Percentiles rank a stretch among this genome's conserved stretches.
These are phyloP conservation scores for Sebastolobus alascanus DNA, from an alignment of 2,797 vertebrate genomes.

Conservation along the genomic window DNA sequence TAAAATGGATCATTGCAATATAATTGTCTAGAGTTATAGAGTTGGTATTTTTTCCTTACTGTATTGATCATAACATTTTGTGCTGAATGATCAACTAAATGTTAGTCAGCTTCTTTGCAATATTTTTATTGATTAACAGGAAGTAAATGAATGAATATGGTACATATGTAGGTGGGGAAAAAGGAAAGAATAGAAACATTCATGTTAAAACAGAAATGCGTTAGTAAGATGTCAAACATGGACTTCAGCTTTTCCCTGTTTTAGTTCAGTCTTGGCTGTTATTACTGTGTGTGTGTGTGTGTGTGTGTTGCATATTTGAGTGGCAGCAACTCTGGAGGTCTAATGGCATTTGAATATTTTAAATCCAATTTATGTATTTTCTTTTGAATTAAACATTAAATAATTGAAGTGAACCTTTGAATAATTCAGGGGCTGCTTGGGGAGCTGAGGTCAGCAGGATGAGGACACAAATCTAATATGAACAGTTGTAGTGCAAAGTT, in stretches of 20 bases:
- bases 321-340: conserved; percentile 24
- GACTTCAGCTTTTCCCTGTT: not conserved
- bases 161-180: not conserved
- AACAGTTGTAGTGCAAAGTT: conserved; percentile 32
- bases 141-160: not conserved
- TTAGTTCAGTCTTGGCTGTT: not conserved
- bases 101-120: not conserved
- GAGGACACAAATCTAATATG: conserved; percentile 29
- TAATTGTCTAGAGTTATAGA: not conserved
- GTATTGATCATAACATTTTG: not conserved
- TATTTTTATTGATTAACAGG: not conserved
- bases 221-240: not conserved
- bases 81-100: not conserved
- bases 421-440: conserved; percentile 68
- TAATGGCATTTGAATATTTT: conserved; percentile 69
- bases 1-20: not conserved
- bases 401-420: conserved; percentile 65
- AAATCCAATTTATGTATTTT: conserved; percentile 73
- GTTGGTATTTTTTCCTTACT: not conserved
- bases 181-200: not conserved
- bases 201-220: not conserved
- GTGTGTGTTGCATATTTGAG: not conserved
- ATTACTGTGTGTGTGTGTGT: not conserved
- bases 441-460: conserved; percentile 54
- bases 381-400: conserved; percentile 69